Evolutionary conservation across 53 echinoderm and acorn worm genomes (phyloP), one percentile per base, ranked within the genome.

Genomic region (Mesocentrotus franciscanus): DNA sequence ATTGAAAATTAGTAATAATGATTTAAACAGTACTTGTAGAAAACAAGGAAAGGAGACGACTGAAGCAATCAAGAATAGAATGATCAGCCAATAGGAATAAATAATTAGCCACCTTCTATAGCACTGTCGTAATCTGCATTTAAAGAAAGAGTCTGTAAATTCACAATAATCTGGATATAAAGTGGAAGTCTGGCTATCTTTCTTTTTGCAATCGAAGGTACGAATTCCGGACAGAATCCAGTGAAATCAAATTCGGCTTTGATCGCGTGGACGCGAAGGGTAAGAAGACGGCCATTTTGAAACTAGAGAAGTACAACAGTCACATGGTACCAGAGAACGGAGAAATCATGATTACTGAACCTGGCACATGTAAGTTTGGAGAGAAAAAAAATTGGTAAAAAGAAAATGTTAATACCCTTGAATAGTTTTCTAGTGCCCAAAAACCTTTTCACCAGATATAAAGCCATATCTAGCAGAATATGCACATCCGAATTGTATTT

Each of bases 271-370:
- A 95, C n/a, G 75, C 90, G 17, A 92, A 96, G 61, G 97, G 97
- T 10, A 71, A 71, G 42, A 97, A 92, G 95, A 81, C 83, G 13
- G 94, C 93, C 26, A 90, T 96, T 20, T 71, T 97, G 91, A 91
- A 94, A 75, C 95, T 71, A 35, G 92, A 97, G 91, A 95, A 95
- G 35, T 96, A 96, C 92, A 97, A 97, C 94, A 97, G 97, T 72
- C 97, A 99, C 89, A 78, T 98, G 85, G 97, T 97, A 9, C 97
- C 96, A 13, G 97, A 98, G 36, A 97, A 98, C 81, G 99, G 99
- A 2, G 96, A 96, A 56, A 85, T 98, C 16, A 96, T 95, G 85
- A 95, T 97, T 22, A 68, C 93, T 12, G 95, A 96, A 93, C 95
- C 97, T 32, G 99, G 99, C 29, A 96, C 93, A 58, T 99, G 99